phyloP scores from a whole-genome alignment of 2,113 vertebrate genomes.

The Gorsachius goisagi region DNA sequence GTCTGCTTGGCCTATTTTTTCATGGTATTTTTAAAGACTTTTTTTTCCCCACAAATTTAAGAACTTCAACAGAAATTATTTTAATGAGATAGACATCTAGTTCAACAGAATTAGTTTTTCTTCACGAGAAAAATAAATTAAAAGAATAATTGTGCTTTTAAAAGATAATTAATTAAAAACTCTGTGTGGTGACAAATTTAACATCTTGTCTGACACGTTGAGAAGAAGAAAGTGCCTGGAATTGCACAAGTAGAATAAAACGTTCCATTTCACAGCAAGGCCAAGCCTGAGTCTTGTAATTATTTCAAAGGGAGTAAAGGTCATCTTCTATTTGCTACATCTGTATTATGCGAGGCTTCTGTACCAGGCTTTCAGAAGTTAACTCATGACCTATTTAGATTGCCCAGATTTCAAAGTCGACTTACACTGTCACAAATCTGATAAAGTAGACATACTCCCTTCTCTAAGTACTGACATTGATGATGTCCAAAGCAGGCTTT shows the following conservation, averaged over 20 bases:
- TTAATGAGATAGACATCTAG: constrained; percentile 54
- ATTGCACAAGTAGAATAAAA: constrained; percentile 66
- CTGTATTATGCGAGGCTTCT: constrained; percentile 4
- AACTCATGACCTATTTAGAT: constrained; percentile 35
- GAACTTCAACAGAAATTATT: constrained; percentile 29
- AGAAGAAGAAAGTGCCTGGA: constrained; percentile 57
- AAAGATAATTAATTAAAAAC: constrained; percentile 71
- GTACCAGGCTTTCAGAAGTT: neutral
- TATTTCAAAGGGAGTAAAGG: constrained; percentile 72
- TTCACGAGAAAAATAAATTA: constrained; percentile 58
- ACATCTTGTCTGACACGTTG: constrained; percentile 51
- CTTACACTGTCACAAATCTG: neutral
- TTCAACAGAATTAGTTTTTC: constrained; percentile 51
- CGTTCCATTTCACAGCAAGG: constrained; percentile 62
- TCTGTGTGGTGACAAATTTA: constrained; percentile 36
- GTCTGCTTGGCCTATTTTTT: neutral
- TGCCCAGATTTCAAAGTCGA: constrained; percentile 35
- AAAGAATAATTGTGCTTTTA: constrained; percentile 33
- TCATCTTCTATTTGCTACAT: constrained; percentile 61
- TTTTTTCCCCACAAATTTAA: neutral
- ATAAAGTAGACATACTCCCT: neutral
- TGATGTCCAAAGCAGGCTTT: constrained; percentile 6
- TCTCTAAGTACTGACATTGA: neutral
- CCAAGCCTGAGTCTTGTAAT: constrained; percentile 58
- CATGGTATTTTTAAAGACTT: neutral